phyloP scores from a whole-genome alignment of 92 coral and sea anemone genomes.

The Epizoanthus rinbou region DNA sequence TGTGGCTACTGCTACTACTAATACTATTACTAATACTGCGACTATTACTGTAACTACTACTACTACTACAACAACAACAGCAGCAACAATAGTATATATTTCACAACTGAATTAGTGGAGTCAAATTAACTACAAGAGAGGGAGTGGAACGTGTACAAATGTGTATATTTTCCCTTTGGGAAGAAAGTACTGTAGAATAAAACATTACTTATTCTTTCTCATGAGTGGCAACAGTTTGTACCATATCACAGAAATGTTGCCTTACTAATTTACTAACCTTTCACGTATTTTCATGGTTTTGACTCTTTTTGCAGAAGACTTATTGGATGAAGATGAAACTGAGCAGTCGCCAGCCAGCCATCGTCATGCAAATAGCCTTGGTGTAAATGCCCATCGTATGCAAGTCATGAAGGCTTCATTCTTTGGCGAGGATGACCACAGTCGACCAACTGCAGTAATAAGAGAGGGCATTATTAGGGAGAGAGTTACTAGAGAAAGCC shows the following conservation, averaged over 20 bases:
- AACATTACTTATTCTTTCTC: background rate
- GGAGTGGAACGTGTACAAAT: too few relatives aligned
- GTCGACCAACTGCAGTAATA: conserved; percentile 10
- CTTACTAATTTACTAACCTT: background rate
- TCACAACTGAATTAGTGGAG: too few relatives aligned
- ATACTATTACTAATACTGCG: too few relatives aligned
- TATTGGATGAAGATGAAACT: conserved; percentile 63
- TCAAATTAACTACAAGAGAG: too few relatives aligned
- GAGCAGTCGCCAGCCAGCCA: conserved; percentile 90
- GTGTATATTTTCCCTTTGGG: too few relatives aligned
- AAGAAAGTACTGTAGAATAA: too few relatives aligned
- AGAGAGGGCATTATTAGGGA: conserved; percentile 11
- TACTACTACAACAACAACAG: too few relatives aligned
- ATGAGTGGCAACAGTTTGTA: background rate
- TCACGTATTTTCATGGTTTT: conserved; percentile 3
- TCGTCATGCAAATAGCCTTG: conserved; percentile 81
- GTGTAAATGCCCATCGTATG: conserved; percentile 96
- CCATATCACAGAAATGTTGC: background rate
- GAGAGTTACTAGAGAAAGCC: conserved; percentile 28
- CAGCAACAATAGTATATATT: too few relatives aligned
- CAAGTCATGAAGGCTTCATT: conserved; percentile 99
- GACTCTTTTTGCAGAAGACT: conserved; percentile 41
- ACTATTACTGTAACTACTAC: too few relatives aligned
- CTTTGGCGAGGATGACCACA: conserved; percentile 82
- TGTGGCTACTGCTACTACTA: too few relatives aligned